Percentiles rank a stretch among this genome's conserved stretches.
phyloP scores from a whole-genome alignment of 1,140 invertebrate genomes.

The Anadara kagoshimensis region DNA sequence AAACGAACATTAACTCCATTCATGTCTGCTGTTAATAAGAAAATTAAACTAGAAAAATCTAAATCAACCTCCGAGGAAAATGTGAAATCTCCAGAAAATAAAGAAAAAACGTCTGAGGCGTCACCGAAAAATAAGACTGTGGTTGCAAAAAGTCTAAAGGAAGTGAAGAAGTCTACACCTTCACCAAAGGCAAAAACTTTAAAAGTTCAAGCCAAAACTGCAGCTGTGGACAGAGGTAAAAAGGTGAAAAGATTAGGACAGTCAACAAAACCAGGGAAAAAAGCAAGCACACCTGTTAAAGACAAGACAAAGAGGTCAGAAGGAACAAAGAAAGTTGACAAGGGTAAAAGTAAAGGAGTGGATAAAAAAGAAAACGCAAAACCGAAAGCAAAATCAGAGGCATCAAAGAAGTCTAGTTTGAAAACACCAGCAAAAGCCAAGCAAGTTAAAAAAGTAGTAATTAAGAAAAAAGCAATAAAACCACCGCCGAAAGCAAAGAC shows the following conservation, averaged over 20 bases:
- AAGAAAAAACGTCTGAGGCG: background rate
- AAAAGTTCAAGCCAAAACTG: background rate
- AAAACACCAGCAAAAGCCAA: background rate
- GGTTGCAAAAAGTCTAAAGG: background rate
- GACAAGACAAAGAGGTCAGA: background rate
- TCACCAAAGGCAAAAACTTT: background rate
- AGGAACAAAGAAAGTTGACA: conserved; percentile 4
- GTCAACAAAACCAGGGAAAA: background rate
- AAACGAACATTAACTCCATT: background rate
- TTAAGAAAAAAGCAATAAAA: conserved; percentile 6
- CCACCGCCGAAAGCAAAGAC: background rate
- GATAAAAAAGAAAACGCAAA: conserved; percentile 9
- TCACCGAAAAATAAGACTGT: background rate
- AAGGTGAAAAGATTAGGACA: background rate
- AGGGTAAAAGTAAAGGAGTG: conserved; percentile 2
- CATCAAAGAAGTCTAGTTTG: background rate
- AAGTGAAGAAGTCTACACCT: background rate
- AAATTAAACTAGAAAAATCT: conserved; percentile 6
- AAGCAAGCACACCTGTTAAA: background rate
- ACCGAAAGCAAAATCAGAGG: background rate
- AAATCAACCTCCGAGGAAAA: background rate
- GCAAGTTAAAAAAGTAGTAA: conserved; percentile 13
- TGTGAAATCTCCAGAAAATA: background rate
- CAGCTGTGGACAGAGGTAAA: background rate
- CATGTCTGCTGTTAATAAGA: background rate